These are phyloP conservation scores for Apis cerana DNA, from an alignment of 1,140 invertebrate genomes.

Conservation along the genomic window DNA sequence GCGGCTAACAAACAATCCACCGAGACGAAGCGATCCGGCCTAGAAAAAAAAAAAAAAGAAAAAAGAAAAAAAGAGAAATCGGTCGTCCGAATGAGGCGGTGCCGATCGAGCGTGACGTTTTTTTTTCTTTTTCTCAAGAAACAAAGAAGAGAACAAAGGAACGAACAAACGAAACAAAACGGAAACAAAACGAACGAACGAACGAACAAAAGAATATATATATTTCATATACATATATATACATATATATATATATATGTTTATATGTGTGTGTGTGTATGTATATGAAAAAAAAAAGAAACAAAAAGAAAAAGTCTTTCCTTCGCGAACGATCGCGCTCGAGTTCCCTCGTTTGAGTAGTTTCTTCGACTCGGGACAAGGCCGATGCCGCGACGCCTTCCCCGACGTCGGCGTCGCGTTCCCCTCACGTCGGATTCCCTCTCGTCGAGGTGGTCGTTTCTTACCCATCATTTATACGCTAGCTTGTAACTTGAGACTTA, in stretches of 20 bases:
- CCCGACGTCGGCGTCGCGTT: constrained; percentile 40
- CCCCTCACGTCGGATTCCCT: constrained; percentile 43
- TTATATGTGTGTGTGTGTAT: too few relatives aligned
- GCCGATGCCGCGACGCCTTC: constrained; percentile 56
- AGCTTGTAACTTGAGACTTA: constrained; percentile 78
- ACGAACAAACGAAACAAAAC: background rate
- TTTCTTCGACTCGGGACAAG: constrained; percentile 42
- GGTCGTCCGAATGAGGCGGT: constrained; percentile 47
- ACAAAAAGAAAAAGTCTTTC: constrained; percentile 46
- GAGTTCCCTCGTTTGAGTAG: constrained; percentile 39
- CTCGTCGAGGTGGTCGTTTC: constrained; percentile 78
- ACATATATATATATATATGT: too few relatives aligned
- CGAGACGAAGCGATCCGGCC: constrained; percentile 76
- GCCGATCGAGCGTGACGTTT: constrained; percentile 60
- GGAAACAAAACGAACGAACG: constrained; percentile 15
- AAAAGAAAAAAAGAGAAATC: constrained; percentile 34
- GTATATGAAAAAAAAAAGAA: constrained; percentile 33
- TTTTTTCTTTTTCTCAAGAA: constrained; percentile 7
- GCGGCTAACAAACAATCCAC: constrained; percentile 79
- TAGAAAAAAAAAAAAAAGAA: constrained; percentile 6
- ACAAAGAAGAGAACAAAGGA: constrained; percentile 54
- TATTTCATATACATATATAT: background rate
- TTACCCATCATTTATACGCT: constrained; percentile 81
- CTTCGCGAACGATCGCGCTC: constrained; percentile 48
- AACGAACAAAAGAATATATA: background rate